Base-by-base conservation (phyloP, 1,140 invertebrate genomes). In the Ectropis grisescens region DNA sequence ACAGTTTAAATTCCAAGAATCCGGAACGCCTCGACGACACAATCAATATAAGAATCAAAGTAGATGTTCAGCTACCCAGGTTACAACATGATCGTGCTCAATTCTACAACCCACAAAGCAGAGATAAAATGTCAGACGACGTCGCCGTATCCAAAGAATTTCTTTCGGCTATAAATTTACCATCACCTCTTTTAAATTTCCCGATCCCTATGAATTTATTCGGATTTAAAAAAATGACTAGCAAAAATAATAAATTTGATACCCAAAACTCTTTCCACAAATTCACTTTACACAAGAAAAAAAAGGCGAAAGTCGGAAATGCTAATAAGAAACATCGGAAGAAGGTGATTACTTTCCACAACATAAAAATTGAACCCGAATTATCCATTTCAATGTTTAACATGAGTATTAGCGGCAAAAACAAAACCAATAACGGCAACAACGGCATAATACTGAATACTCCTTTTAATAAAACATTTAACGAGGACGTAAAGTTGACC, bases 251-350 rank as follows among this genome's bases (percentile, higher is more conserved):
- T 8, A n/a, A n/a, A n/a, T n/a, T n/a, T n/a, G n/a, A n/a, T n/a
- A n/a, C n/a, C n/a, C n/a, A n/a, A n/a, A 23, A 30, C 0, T 39
- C 58, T n/a, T 36, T 60, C 25, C 64, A 71, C 29, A 70, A 71
- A 49, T 59, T 68, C 34, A 60, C 56, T 24, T 58, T 72, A 11
- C 62, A 71, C 27, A 80, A 72, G 36, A 80, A 68, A 40, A 80
- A 71, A 37, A 76, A 71, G 41, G 45, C 47, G 2, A 59, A 48
- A 27, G 29, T 29, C 8, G 56, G 40, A 27, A 61, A 46, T 36
- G 59, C 34, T 33, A 52, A 35, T 24, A 80, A 72, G 40, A 72
- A 67, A 29, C 59, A 71, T 28, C 47, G 51, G 11, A 69, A 55
- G 16, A 76, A 75, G 36, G 14, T 55, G 8, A 50, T 65, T 33